Evolutionary conservation across 2,113 vertebrate species (phyloP), one percentile per base, ranked within the genome.

Genomic region (Picathartes gymnocephalus): DNA sequence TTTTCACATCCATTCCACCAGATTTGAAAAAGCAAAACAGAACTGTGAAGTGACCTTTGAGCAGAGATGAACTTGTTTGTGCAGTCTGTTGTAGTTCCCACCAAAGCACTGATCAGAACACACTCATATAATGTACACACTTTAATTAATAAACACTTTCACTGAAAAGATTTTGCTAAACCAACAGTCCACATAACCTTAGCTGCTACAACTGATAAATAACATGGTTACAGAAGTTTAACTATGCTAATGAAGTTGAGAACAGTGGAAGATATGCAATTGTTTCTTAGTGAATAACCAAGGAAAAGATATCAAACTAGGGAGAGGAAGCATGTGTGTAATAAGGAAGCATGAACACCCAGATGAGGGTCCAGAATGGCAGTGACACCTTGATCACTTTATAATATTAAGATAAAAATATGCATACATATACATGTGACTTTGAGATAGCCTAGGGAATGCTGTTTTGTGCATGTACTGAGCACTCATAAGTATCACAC

Each of bases 401-500:
- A 10, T 19, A 77, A 73, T 0, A 70, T 10, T 42, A 77, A 82
- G 50, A 62, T 22, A 66, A 81, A 77, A 37, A 65, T 20, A 35
- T 9, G 42, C 10, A 53, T 10, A 79, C 3, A 74, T 25, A 17
- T 33, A 30, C 5, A 15, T 14, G 17, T 69, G 42, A 61, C 28
- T 85, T 74, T 27, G 39, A 60, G 72, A 69, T 22, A 83, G 45
- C 54, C 18, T 8, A 8, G 28, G 22, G 31, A 30, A 48, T 51
- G 37, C 35, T 70, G 33, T 35, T 71, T 80, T 86, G 22, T 82
- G 40, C 27, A 86, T 71, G n/a, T 37, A 64, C 6, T 27, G 17
- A 73, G 22, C 22, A 23, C 22, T 47, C 0, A 0, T 12, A 78
- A 74, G 24, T 31, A 70, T 40, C 0, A 1, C 28, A 30, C 16